These are phyloP conservation scores for Drosophila nasuta DNA, from an alignment of 1,140 invertebrate genomes.

Conservation along the genomic window DNA sequence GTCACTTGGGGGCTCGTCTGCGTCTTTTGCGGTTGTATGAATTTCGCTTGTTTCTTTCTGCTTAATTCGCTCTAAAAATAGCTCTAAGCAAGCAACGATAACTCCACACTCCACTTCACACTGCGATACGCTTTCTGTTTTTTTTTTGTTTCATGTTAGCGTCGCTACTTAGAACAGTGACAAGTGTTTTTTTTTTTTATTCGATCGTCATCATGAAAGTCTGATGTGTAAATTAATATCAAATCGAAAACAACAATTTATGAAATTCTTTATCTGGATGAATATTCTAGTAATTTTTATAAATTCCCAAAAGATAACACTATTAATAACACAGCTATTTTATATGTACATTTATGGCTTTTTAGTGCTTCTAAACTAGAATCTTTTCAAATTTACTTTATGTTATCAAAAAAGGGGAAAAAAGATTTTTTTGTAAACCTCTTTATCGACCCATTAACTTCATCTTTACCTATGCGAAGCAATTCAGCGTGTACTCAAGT, in stretches of 20 bases:
- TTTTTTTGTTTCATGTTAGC: slow-evolving; percentile 28
- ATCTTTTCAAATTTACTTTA: too few relatives aligned
- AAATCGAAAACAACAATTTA: not conserved
- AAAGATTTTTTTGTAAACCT: not conserved
- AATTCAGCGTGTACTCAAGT: slow-evolving; percentile 22
- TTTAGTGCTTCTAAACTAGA: too few relatives aligned
- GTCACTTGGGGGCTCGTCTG: slow-evolving; percentile 66
- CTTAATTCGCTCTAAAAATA: slow-evolving; percentile 61
- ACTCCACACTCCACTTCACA: slow-evolving; percentile 3
- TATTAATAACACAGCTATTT: too few relatives aligned
- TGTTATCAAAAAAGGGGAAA: too few relatives aligned
- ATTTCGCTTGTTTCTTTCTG: slow-evolving; percentile 31
- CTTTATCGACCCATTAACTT: slow-evolving; percentile 10
- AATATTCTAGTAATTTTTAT: too few relatives aligned
- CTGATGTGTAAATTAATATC: not conserved
- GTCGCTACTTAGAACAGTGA: slow-evolving; percentile 12
- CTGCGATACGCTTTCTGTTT: not conserved
- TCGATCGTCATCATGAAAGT: slow-evolving; percentile 6
- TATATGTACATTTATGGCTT: too few relatives aligned
- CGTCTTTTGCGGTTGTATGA: slow-evolving; percentile 21
- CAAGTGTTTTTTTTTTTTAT: slow-evolving; percentile 1
- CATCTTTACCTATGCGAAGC: not conserved
- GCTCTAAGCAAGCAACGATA: slow-evolving; percentile 31
- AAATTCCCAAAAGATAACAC: too few relatives aligned
- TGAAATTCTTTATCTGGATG: not conserved